These are phyloP conservation scores for Coregonus suidteri DNA, from an alignment of 2,797 vertebrate species.

Conservation along the genomic window DNA sequence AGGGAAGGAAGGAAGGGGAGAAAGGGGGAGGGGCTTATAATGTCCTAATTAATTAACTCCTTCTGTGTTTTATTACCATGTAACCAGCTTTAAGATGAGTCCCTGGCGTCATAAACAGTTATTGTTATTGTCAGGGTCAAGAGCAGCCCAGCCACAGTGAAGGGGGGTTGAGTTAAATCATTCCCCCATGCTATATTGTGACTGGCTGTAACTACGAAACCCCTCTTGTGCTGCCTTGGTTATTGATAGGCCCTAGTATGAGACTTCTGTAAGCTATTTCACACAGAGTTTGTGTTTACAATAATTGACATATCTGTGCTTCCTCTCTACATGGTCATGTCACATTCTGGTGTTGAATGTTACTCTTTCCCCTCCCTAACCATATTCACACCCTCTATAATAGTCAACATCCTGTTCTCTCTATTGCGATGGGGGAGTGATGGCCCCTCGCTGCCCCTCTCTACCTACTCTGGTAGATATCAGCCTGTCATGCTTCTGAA, in stretches of 20 bases:
- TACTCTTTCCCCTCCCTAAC: neutral
- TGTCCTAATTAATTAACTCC: neutral
- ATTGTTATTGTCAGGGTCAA: too few species aligned
- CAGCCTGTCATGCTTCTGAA: neutral
- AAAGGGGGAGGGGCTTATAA: neutral
- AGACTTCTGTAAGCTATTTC: too few species aligned
- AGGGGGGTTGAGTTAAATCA: too few species aligned
- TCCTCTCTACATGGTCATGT: neutral
- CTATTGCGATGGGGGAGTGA: neutral
- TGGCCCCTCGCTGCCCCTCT: neutral
- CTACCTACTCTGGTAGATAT: neutral
- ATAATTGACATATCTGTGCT: too few species aligned
- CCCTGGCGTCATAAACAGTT: neutral
- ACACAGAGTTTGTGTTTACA: too few species aligned
- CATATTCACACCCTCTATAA: neutral
- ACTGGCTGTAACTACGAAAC: too few species aligned
- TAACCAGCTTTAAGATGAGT: neutral
- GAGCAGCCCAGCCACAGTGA: too few species aligned
- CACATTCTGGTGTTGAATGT: neutral
- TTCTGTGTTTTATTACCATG: neutral
- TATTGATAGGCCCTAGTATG: too few species aligned
- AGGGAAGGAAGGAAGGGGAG: neutral
- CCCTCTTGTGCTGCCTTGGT: too few species aligned
- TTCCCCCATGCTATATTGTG: too few species aligned
- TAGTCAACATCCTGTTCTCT: constrained; percentile 2